Conservation (phyloP, 2,888 invertebrate species). For the Acheta domesticus region DNA sequence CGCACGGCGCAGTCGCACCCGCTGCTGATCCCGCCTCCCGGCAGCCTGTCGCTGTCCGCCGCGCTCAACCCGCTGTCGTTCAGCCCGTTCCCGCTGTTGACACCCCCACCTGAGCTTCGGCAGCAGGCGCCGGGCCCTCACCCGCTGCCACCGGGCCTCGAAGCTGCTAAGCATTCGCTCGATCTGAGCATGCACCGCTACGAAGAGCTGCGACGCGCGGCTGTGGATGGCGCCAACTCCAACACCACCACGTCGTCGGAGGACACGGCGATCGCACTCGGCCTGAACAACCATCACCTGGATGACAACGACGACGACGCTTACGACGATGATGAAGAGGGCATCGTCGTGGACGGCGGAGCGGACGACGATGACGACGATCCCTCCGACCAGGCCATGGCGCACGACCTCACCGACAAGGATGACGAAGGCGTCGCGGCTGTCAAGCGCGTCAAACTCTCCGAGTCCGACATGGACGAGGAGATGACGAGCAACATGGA, state of each 20-base stretch:
- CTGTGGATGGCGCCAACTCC: not conserved
- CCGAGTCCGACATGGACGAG: slow-evolving; percentile 55
- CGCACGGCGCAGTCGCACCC: slow-evolving; percentile 80
- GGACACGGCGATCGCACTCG: slow-evolving; percentile 47
- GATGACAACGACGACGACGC: slow-evolving; percentile 48
- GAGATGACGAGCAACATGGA: slow-evolving; percentile 57
- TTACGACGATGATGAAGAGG: slow-evolving; percentile 66
- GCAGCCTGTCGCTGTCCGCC: slow-evolving; percentile 57
- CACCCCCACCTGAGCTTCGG: slow-evolving; percentile 47
- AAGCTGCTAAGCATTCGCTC: slow-evolving; percentile 64
- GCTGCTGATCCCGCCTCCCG: slow-evolving; percentile 70
- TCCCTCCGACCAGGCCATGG: slow-evolving; percentile 44
- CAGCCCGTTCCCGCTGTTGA: slow-evolving; percentile 70
- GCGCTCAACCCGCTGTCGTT: slow-evolving; percentile 71
- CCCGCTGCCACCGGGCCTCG: slow-evolving; percentile 46
- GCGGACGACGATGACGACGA: slow-evolving; percentile 61
- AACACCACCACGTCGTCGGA: slow-evolving; percentile 47
- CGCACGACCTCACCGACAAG: slow-evolving; percentile 53
- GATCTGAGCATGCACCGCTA: slow-evolving; percentile 52
- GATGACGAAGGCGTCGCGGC: slow-evolving; percentile 67
- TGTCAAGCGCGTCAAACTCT: slow-evolving; percentile 56
- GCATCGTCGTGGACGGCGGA: slow-evolving; percentile 70
- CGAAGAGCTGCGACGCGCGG: slow-evolving; percentile 41
- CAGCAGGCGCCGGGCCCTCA: slow-evolving; percentile 54
- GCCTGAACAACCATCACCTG: slow-evolving; percentile 43